These are phyloP conservation scores for Seladonia tumulorum DNA, from an alignment of 2,888 invertebrate genomes.

Conservation along the genomic window DNA sequence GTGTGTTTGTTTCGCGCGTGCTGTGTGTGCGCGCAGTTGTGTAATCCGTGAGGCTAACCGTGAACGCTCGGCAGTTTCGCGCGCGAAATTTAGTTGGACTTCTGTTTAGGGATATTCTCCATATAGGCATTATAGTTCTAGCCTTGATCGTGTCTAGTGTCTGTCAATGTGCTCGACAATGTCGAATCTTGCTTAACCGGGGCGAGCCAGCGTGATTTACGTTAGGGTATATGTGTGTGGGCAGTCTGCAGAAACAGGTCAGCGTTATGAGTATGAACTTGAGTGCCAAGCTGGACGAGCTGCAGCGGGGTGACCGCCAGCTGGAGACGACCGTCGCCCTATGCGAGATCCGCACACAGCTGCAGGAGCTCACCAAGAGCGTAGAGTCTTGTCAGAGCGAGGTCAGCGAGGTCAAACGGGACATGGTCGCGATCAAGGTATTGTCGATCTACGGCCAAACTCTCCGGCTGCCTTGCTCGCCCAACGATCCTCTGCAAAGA, in stretches of 20 bases:
- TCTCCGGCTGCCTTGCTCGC: conserved; percentile 1
- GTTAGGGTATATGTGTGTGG: conserved; percentile 71
- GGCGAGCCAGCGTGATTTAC: conserved; percentile 72
- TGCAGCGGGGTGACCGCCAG: conserved; percentile 94
- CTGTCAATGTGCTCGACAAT: conserved; percentile 69
- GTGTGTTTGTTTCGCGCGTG: conserved; percentile 18
- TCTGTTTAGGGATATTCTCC: conserved; percentile 64
- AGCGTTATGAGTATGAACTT: conserved; percentile 99
- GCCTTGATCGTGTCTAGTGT: conserved; percentile 74
- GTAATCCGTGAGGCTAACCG: conserved; percentile 34
- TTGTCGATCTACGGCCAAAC: conserved; percentile 35
- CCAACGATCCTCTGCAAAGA: not conserved
- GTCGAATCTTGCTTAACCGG: conserved; percentile 62
- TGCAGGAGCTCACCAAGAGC: conserved; percentile 96
- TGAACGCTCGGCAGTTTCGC: conserved; percentile 72
- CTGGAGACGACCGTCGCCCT: conserved; percentile 97
- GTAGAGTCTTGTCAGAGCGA: conserved; percentile 98
- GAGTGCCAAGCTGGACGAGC: conserved; percentile 96
- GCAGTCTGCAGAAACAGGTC: conserved; percentile 98
- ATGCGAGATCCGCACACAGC: conserved; percentile 96
- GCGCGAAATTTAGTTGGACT: conserved; percentile 65
- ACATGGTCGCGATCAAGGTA: conserved; percentile 96
- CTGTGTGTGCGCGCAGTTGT: conserved; percentile 23
- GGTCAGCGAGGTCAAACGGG: conserved; percentile 96
- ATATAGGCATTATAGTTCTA: conserved; percentile 56